Percentiles rank a stretch among this genome's conserved stretches.
Evolutionary conservation across 2,113 vertebrate genomes (phyloP).

Genomic region (Melozone crissalis): DNA sequence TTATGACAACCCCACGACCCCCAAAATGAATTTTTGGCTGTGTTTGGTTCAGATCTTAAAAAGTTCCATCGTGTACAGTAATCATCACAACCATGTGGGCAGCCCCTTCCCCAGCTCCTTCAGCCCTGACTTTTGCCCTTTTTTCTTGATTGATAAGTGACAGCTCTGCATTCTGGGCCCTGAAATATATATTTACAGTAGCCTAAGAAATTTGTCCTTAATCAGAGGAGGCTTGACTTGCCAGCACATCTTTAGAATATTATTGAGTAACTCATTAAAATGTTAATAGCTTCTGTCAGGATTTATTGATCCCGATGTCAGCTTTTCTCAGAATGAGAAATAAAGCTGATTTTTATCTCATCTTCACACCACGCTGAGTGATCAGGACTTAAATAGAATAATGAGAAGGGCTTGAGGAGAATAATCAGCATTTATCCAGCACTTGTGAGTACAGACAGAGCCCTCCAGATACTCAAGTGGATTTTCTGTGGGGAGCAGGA

Average conservation of each 20-base stretch:
- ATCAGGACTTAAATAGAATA: slow-evolving; percentile 52
- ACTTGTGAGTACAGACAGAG: not conserved
- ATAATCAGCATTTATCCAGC: slow-evolving; percentile 43
- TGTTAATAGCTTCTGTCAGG: slow-evolving; percentile 79
- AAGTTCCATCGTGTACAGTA: slow-evolving; percentile 47
- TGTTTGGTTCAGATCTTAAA: slow-evolving; percentile 11
- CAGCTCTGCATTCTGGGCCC: slow-evolving; percentile 42
- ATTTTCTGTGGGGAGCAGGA: not conserved
- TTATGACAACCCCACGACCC: not conserved
- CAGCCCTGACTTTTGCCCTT: slow-evolving; percentile 61
- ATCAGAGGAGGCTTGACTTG: slow-evolving; percentile 72
- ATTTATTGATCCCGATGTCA: slow-evolving; percentile 80
- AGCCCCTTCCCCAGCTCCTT: slow-evolving; percentile 49
- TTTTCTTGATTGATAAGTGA: slow-evolving; percentile 59
- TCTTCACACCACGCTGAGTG: slow-evolving; percentile 37
- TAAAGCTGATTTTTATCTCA: slow-evolving; percentile 68
- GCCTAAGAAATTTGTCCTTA: slow-evolving; percentile 62
- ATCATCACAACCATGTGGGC: slow-evolving; percentile 1
- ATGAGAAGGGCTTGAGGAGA: slow-evolving; percentile 51
- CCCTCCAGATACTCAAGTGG: not conserved
- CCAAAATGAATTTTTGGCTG: not conserved
- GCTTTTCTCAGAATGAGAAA: slow-evolving; percentile 70
- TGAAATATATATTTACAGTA: slow-evolving; percentile 73
- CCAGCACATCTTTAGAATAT: slow-evolving; percentile 69
- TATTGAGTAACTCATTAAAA: slow-evolving; percentile 77